phyloP scores from a whole-genome alignment of 2,888 invertebrate genomes.

The Cryptus armator region DNA sequence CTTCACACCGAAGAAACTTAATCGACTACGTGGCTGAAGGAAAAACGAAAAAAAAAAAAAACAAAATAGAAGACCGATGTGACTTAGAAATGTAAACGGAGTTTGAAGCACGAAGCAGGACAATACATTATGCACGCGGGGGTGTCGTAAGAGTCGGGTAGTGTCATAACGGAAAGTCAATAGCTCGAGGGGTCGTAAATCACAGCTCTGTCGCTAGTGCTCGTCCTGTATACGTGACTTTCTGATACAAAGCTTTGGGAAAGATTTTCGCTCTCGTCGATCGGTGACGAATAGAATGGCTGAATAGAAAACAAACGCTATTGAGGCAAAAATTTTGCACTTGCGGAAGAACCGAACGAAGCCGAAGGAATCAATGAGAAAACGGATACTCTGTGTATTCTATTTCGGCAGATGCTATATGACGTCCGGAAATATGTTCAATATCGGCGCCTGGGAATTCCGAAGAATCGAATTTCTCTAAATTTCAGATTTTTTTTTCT shows the following conservation, averaged over 20 bases:
- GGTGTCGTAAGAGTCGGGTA: slow-evolving; percentile 73
- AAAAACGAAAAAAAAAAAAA: background rate
- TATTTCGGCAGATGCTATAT: slow-evolving; percentile 33
- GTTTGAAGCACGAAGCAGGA: slow-evolving; percentile 33
- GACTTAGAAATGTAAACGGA: slow-evolving; percentile 20
- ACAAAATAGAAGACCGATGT: background rate
- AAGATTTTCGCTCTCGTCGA: slow-evolving; percentile 1
- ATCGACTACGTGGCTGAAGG: slow-evolving; percentile 35
- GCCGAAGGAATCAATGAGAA: background rate
- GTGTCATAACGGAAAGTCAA: slow-evolving; percentile 79
- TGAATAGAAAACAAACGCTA: background rate
- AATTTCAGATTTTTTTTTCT: no score
- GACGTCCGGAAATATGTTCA: slow-evolving; percentile 25
- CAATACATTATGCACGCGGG: slow-evolving; percentile 69
- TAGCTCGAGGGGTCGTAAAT: slow-evolving; percentile 78
- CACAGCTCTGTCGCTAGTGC: slow-evolving; percentile 63
- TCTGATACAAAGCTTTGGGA: background rate
- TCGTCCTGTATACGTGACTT: background rate
- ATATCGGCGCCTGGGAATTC: slow-evolving; percentile 20
- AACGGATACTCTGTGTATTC: background rate
- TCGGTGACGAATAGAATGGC: no score
- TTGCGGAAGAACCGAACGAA: background rate
- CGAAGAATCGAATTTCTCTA: background rate
- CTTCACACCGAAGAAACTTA: no score
- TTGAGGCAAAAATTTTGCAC: background rate